Base-by-base conservation (phyloP, 2,888 invertebrate genomes). In the Piscicola geometra region DNA sequence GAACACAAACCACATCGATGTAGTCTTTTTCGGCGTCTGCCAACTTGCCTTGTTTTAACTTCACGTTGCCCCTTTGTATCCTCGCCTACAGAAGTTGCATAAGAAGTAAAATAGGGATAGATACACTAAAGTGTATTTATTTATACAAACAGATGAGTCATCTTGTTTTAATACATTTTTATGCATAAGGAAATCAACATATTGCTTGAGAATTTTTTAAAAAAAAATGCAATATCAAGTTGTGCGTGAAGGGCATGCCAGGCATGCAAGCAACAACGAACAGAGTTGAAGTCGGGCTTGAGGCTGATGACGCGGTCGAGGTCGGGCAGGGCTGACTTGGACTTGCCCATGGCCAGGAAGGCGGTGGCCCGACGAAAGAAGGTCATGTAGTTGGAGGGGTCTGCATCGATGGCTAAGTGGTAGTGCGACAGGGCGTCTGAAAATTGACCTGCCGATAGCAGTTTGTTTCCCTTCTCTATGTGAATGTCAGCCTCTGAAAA, bases 391-490 rank as follows among this genome's bases (percentile, higher is more conserved):
- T 98, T 97, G 80, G 89, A 89, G 56, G 96, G 93, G 87, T 99
- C 98, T 21, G 93, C 93, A 88, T 98, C 97, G 81, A 99, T 93
- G 81, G 98, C 99, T 78, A 94, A 93, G 88, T 99, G 97, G 87
- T 95, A 99, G 85, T 99, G 97, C 77, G 93, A 92, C 71, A 99
- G 87, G 15, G 99, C 98, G 88, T 99, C 98, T 69, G 93, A 91
- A 79, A 97, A 89, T 85, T 98, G 95, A 47, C 97, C 96, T 80
- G 91, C 90, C 60, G 93, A 92, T 82, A 99, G 88, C 86, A 95
- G 91, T 84, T 93, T 91, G 84, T 91, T 92, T 0, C 98, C 99
- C 86, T 94, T 88, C 85, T 97, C 94, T 85, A 99, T 88, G 88
- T 99, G 97, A 83, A 91, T 92, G 82, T 93, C 92, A 79, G 96